Percentiles rank a stretch among this genome's conserved stretches.
phyloP scores from a whole-genome alignment of 1,140 invertebrate genomes.

The Bombus picipes region DNA sequence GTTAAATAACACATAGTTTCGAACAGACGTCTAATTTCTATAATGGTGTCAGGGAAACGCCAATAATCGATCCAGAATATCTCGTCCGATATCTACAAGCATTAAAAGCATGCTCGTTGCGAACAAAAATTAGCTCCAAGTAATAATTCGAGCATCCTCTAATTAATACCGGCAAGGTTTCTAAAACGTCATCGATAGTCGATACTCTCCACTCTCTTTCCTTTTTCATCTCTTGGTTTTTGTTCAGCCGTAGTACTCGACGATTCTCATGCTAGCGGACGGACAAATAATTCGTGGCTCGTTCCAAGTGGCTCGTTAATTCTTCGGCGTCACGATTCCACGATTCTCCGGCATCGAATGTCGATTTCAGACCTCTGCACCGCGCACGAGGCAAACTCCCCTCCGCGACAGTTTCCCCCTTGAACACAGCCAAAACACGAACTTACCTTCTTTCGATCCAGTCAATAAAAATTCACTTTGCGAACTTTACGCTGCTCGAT shows the following conservation, averaged over 20 bases:
- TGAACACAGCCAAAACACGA: not conserved
- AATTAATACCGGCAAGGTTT: constrained; percentile 20
- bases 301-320: constrained; percentile 39
- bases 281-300: constrained; percentile 38
- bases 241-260: constrained; percentile 11
- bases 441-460: not conserved
- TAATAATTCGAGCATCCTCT: constrained; percentile 21
- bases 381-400: too few species aligned
- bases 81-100: not conserved
- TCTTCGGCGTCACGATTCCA: constrained; percentile 13
- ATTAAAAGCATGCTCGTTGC: not conserved
- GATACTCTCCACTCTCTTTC: not conserved
- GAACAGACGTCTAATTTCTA: not conserved
- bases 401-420: not conserved
- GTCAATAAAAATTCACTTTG: constrained; percentile 27
- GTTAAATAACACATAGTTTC: not conserved
- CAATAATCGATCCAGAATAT: not conserved
- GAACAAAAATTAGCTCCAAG: not conserved
- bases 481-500: not conserved
- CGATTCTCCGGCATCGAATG: constrained; percentile 3
- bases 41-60: not conserved
- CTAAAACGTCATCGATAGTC: constrained; percentile 41
- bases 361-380: not conserved
- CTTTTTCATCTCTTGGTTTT: not conserved
- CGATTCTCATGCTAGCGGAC: not conserved